Evolutionary conservation across 1,140 invertebrate genomes (phyloP), one percentile per base, ranked within the genome.

Genomic region (Steinernema khuongi): DNA sequence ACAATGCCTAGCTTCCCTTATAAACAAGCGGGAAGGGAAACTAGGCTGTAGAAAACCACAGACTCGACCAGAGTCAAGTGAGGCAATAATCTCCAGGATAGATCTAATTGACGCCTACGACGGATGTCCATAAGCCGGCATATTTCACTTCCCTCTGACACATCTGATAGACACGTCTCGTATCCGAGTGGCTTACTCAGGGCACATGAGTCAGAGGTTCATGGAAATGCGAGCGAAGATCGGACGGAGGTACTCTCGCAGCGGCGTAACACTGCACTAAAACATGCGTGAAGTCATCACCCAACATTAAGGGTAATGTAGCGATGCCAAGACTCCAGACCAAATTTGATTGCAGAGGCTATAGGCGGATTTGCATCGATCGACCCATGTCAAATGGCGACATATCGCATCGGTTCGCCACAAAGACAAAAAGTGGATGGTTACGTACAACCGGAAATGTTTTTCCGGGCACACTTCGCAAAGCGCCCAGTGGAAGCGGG

Each of bases 351-450:
- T 60, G 50, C 50, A 60, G 26, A 2, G 22, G 50, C 50, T 60
- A 22, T n/a, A 22, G 26, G 50, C 14, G 50, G 50, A 60, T 60
- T 60, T 60, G 50, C 50, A 60, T 60, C 50, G 50, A 60, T 60
- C 50, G 50, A 60, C 11, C 50, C 14, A 60, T 7, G 50, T n/a
- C n/a, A n/a, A n/a, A n/a, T n/a, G n/a, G n/a, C n/a, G 50, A 7
- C 50, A 7, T 60, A 60, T 60, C 50, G 50, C 14, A 4, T 26
- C 22, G 19, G 50, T 60, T 60, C 50, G 14, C 22, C 4, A n/a
- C n/a, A 60, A 60, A 60, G 50, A 60, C 50, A 60, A 60, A n/a
- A n/a, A 60, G 50, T 60, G 19, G 50, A n/a, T 60, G 22, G 50
- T 60, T 60, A 60, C 19, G 50, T 22, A 60, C 4, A 60, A 60